These are phyloP conservation scores for Magallana ariakensis DNA, from an alignment of 1,140 invertebrate genomes.

Conservation along the genomic window DNA sequence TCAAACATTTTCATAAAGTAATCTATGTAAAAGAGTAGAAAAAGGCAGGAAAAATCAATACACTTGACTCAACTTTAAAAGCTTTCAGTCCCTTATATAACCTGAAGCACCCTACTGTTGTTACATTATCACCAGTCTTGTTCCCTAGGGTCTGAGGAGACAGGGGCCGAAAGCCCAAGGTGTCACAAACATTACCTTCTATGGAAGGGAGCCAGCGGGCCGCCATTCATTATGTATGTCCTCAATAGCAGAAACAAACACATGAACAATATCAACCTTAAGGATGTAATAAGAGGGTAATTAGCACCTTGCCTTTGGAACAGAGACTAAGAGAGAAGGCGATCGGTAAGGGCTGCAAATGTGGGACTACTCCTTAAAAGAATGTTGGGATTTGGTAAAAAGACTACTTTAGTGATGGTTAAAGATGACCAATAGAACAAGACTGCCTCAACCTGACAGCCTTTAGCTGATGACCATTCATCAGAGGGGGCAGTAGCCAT, in stretches of 20 bases:
- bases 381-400: no score
- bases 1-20: background rate
- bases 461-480: background rate
- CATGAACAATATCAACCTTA: conserved; percentile 25
- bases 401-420: no score
- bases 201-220: background rate
- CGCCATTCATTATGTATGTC: conserved; percentile 1
- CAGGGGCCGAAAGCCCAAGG: conserved; percentile 5
- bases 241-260: background rate
- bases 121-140: conserved; percentile 11
- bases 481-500: background rate
- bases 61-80: conserved; percentile 11
- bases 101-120: background rate
- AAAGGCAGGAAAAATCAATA: conserved; percentile 4
- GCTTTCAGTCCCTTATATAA: conserved; percentile 33
- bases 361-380: background rate
- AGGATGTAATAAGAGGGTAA: background rate
- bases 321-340: background rate
- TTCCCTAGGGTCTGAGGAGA: background rate
- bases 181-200: conserved; percentile 23
- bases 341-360: background rate
- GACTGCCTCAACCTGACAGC: no score
- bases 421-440: no score
- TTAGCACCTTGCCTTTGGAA: background rate
- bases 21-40: background rate